Conservation (phyloP, 2,113 vertebrate species). For the Hippocampus mohnikei region DNA sequence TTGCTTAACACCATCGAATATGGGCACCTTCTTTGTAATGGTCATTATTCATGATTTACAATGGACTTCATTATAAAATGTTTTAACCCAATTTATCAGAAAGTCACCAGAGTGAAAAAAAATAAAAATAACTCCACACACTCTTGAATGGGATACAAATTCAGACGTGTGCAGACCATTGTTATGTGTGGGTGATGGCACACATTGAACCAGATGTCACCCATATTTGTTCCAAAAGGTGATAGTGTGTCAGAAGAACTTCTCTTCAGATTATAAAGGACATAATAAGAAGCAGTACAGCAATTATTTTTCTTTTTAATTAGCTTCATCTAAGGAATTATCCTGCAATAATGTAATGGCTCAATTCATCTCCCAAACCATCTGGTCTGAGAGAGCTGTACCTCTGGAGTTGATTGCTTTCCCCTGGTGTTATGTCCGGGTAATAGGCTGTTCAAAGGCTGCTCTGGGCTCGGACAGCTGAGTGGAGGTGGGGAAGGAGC, state of each 20-base stretch:
- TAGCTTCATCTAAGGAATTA: conserved; percentile 79
- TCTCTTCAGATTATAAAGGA: conserved; percentile 45
- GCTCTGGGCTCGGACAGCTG: conserved; percentile 72
- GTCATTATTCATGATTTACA: too few relatives aligned
- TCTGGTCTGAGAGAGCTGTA: conserved; percentile 68
- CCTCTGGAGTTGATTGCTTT: conserved; percentile 74
- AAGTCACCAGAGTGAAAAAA: too few relatives aligned
- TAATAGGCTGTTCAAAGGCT: conserved; percentile 77
- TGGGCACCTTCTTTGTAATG: too few relatives aligned
- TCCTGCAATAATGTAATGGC: conserved; percentile 75
- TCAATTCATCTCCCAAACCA: conserved; percentile 77
- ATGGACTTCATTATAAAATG: too few relatives aligned
- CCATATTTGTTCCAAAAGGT: conserved; percentile 5
- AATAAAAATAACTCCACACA: too few relatives aligned
- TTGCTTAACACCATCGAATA: too few relatives aligned
- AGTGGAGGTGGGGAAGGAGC: conserved; percentile 72
- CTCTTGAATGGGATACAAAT: neutral
- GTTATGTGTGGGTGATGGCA: neutral
- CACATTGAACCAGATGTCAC: neutral
- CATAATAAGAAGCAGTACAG: conserved; percentile 55
- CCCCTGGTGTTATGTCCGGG: conserved; percentile 68
- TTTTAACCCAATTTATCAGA: too few relatives aligned
- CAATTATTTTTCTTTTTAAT: conserved; percentile 74
- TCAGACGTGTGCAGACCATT: neutral
- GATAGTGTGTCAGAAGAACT: conserved; percentile 26